phyloP scores from a whole-genome alignment of 2,113 vertebrate genomes.

The Grus americana region DNA sequence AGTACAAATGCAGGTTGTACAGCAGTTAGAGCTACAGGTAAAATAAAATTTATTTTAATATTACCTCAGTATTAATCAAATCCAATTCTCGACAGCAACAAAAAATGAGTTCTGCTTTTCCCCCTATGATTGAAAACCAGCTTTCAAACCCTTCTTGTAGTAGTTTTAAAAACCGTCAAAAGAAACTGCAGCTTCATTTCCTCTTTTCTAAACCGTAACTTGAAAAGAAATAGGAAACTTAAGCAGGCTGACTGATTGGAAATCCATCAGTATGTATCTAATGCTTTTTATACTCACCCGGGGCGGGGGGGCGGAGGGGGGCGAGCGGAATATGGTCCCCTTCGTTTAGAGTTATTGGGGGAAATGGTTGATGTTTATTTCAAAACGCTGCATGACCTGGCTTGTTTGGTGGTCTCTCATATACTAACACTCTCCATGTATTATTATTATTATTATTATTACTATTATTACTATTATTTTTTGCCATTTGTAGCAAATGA shows the following conservation, averaged over 20 bases:
- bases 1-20: slow-evolving; percentile 99
- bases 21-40: slow-evolving; percentile 99
- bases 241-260: slow-evolving; percentile 35
- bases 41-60: slow-evolving; percentile 77
- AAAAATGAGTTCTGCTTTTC: slow-evolving; percentile 70
- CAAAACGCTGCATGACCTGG: slow-evolving; percentile 42
- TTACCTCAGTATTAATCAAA: slow-evolving; percentile 71
- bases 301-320: neutral
- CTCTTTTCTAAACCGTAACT: slow-evolving; percentile 42
- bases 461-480: neutral
- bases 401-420: slow-evolving; percentile 45
- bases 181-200: slow-evolving; percentile 51
- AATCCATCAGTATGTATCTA: neutral
- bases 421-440: slow-evolving; percentile 54
- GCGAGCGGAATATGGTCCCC: neutral
- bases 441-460: neutral
- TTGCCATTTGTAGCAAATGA: slow-evolving; percentile 50
- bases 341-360: neutral
- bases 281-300: neutral
- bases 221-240: slow-evolving; percentile 62
- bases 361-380: slow-evolving; percentile 25
- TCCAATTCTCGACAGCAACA: slow-evolving; percentile 53
- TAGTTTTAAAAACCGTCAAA: slow-evolving; percentile 46
- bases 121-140: slow-evolving; percentile 52
- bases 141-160: slow-evolving; percentile 56